Evolutionary conservation across 2,113 vertebrate genomes (phyloP), one percentile per base, ranked within the genome.

Genomic region (Diadophis punctatus): DNA sequence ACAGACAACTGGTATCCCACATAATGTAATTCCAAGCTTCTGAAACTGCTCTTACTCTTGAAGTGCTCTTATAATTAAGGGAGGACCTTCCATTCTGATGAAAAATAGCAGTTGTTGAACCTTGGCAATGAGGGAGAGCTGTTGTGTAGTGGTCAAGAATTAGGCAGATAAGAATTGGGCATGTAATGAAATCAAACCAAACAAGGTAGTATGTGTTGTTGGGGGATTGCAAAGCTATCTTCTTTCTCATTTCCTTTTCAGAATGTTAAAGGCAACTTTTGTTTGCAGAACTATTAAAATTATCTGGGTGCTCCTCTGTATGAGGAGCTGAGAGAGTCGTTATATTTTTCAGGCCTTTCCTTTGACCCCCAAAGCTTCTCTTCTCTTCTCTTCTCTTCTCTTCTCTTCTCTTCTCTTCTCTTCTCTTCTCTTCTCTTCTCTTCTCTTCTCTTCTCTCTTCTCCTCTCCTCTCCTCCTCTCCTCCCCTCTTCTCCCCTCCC

Each of bases 331-430:
- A 88, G 27, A 3, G 4, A 2, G 18, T 20, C 22, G 27, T 22
- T 34, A 27, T 8, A 53, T 84, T 60, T 52, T 88, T 48, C 55
- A 53, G 14, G 68, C 14, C 12, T 58, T 84, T 89, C 34, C 27
- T 48, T 34, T 16, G 34, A 55, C 46, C 22, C 2, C 43, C 58
- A 27, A n/a, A 3, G n/a, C n/a, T n/a, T 43, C 90, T 30, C n/a
- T 2, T 20, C 46, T n/a, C 10, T 55, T 55, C 52, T 55, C 22
- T 25, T 3, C 56, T 10, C 56, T 9, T 3, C 23, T 8, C 22
- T 25, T 1, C 22, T 25, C 56, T 10, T 0, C 56, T 3, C 56
- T 9, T 1, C 2, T 2, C 56, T 18, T 0, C 4, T 18, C 52
- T 53, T 3, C 14, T 1, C 51, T n/a, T n/a, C n/a, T n/a, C n/a